Base-by-base conservation (phyloP, 2,113 vertebrate species). In the Phaethon lepturus region DNA sequence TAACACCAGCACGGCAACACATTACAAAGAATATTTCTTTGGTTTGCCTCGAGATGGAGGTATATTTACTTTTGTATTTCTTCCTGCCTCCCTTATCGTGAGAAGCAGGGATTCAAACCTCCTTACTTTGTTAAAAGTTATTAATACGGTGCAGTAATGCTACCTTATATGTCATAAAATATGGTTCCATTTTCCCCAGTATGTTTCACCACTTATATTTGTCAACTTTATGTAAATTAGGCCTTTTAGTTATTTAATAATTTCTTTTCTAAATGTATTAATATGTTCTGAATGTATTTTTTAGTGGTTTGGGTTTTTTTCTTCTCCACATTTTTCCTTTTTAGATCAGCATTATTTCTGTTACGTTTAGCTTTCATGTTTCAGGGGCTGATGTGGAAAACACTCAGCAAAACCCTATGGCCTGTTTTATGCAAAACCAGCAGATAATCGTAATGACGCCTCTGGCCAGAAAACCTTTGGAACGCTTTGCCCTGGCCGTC, bases 101-200 rank as follows among this genome's bases (percentile, higher is more conserved):
- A 93, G 77, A 85, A 63, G 45, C 2, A 66, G 81, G 22, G 91
- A 83, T 59, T 83, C 26, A 19, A 82, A 8, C 31, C 29, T 33
- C 16, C 50, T 59, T 59, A 42, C 13, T 75, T 72, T n/a, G 11
- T 72, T 86, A 40, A 75, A 40, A 82, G 56, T 38, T 7, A 17
- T 12, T 18, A 63, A 76, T 25, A 9, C 7, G 5, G 5, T 66
- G 12, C 29, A 47, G 23, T 29, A 69, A 55, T 40, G 10, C 2
- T 25, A n/a, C 6, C 53, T 52, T 28, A 10, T 31, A n/a, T 68
- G 17, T 38, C 13, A 87, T 55, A 59, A 87, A 87, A 87, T 40
- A 3, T 29, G 40, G 15, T 49, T 83, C 17, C 9, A 0, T 83
- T 86, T 88, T 33, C 23, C 15, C 23, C 1, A 1, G 1, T 44